These are phyloP conservation scores for Ophonus ardosiacus DNA, from an alignment of 2,888 invertebrate genomes.

Conservation along the genomic window DNA sequence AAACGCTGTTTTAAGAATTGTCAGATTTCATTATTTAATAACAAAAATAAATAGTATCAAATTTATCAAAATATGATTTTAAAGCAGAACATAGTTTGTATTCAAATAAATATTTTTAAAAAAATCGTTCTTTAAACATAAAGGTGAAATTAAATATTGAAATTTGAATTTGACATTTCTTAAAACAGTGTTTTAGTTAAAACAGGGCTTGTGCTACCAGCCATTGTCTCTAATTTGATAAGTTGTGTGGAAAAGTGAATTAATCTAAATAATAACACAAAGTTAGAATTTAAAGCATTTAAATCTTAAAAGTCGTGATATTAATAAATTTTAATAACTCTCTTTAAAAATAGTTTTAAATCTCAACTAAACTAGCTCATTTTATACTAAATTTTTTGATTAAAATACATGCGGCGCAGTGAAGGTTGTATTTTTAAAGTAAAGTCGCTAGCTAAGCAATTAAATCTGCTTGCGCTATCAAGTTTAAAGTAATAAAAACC, in stretches of 20 bases:
- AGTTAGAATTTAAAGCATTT: not conserved
- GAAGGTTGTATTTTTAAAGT: not conserved
- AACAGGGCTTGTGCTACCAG: too few species aligned
- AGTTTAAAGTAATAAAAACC: slow-evolving; percentile 6
- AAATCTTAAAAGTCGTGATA: not conserved
- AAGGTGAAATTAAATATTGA: too few species aligned
- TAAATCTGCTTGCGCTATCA: not conserved
- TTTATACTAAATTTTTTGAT: not conserved
- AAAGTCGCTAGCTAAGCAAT: not conserved
- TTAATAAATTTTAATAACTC: not conserved
- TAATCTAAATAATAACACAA: not conserved
- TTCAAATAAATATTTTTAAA: too few species aligned
- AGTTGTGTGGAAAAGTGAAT: not conserved
- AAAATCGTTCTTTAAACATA: too few species aligned
- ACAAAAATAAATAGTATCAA: too few species aligned
- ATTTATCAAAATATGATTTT: too few species aligned
- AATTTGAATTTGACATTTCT: too few species aligned
- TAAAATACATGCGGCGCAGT: not conserved
- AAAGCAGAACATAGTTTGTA: too few species aligned
- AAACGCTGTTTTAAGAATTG: too few species aligned
- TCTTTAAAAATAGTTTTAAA: not conserved
- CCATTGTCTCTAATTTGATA: not conserved
- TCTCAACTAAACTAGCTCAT: not conserved
- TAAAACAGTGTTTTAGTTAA: too few species aligned
- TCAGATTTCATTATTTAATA: too few species aligned